A percentile compares a stretch with the other conserved stretches of the same genome.
phyloP scores from a whole-genome alignment of 2,113 vertebrate genomes.

The Antennarius striatus region DNA sequence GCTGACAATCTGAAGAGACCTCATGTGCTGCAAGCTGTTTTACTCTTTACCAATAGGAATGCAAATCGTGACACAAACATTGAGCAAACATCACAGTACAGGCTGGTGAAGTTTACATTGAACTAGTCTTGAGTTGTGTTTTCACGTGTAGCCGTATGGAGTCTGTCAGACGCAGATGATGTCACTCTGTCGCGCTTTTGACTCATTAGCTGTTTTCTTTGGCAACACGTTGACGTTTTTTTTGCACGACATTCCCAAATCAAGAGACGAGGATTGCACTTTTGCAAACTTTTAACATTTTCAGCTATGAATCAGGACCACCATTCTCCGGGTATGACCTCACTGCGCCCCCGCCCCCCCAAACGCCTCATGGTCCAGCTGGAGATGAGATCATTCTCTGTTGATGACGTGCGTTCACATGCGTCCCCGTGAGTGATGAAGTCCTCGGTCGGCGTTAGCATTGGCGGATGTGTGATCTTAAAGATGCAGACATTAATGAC shows the following conservation, averaged over 20 bases:
- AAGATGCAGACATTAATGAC: slow-evolving; percentile 21
- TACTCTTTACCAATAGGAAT: no score
- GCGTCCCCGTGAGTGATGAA: background rate
- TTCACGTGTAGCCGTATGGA: background rate
- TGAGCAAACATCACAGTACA: no score
- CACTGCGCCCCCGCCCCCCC: slow-evolving; percentile 25
- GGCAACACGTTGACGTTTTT: slow-evolving; percentile 18
- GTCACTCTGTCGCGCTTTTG: slow-evolving; percentile 13
- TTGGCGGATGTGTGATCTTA: background rate
- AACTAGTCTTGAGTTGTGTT: background rate
- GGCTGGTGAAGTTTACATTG: background rate
- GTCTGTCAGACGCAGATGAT: slow-evolving; percentile 20
- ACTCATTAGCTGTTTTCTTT: slow-evolving; percentile 31
- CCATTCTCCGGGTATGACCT: slow-evolving; percentile 30
- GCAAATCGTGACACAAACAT: no score
- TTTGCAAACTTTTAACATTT: slow-evolving; percentile 15
- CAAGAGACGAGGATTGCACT: slow-evolving; percentile 10
- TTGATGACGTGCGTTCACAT: slow-evolving; percentile 18
- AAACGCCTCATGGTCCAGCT: slow-evolving; percentile 30
- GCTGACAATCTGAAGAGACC: no score
- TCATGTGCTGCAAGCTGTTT: no score
- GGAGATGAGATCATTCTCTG: slow-evolving; percentile 67
- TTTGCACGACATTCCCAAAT: background rate
- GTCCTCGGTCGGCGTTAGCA: no score
- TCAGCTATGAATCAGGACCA: slow-evolving; percentile 19